These are phyloP conservation scores for Spheniscus mendiculus DNA, from an alignment of 2,113 vertebrate species.

Conservation along the genomic window DNA sequence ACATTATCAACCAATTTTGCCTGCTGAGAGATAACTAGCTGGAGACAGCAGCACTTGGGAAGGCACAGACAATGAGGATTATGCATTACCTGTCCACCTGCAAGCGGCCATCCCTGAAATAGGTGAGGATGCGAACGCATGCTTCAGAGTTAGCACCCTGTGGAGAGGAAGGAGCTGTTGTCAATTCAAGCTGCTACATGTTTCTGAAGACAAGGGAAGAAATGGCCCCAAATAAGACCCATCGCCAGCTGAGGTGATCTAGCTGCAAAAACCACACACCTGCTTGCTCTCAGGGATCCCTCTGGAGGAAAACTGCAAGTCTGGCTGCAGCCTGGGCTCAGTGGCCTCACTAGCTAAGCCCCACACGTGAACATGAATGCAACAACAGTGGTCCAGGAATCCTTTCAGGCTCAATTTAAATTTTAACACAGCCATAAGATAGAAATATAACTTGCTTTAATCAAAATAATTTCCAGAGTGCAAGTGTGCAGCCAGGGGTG, in stretches of 20 bases:
- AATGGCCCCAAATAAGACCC: neutral
- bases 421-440: neutral
- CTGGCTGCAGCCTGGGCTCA: neutral
- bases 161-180: neutral
- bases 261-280: neutral
- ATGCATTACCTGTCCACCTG: neutral
- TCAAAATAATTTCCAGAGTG: neutral
- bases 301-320: neutral
- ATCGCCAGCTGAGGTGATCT: neutral
- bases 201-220: neutral
- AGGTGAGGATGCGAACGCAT: rapidly evolving
- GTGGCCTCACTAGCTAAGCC: neutral
- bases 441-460: neutral
- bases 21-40: neutral
- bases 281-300: neutral
- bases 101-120: neutral
- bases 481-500: neutral
- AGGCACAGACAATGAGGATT: neutral
- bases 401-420: neutral
- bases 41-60: neutral
- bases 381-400: neutral
- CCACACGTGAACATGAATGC: rapidly evolving
- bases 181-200: neutral
- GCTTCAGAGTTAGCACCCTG: neutral
- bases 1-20: neutral